phyloP scores from a whole-genome alignment of 2,797 vertebrate genomes.

The Falco novaeseelandiae region DNA sequence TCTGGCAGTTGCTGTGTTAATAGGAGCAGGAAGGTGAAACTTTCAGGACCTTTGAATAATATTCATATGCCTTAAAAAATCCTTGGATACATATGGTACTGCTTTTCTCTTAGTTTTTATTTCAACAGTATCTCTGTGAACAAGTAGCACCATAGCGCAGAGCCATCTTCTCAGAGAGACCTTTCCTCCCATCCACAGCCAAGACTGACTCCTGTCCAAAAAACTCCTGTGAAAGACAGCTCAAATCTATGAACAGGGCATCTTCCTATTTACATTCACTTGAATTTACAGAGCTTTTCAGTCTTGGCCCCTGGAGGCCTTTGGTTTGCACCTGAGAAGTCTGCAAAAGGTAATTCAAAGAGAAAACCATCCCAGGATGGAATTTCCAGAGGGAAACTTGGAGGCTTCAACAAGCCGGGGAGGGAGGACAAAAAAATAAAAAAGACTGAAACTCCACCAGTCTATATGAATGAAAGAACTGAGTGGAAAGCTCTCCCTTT shows the following conservation, averaged over 20 bases:
- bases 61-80: neutral
- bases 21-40: neutral
- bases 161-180: neutral
- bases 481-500: slow-evolving; percentile 13
- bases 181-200: neutral
- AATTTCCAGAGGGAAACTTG: slow-evolving; percentile 58
- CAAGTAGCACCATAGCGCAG: neutral
- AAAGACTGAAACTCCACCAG: neutral
- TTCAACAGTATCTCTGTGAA: neutral
- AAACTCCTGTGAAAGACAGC: neutral
- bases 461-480: neutral
- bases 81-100: neutral
- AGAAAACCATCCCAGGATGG: neutral
- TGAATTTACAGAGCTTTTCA: neutral
- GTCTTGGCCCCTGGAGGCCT: neutral
- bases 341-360: neutral
- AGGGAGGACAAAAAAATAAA: no score
- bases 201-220: neutral
- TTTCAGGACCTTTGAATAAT: neutral
- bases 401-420: neutral
- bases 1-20: neutral
- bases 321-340: neutral
- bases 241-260: neutral
- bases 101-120: neutral
- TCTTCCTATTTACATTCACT: neutral